phyloP scores from a whole-genome alignment of 2,888 invertebrate genomes.

The Euplagia quadripunctaria region DNA sequence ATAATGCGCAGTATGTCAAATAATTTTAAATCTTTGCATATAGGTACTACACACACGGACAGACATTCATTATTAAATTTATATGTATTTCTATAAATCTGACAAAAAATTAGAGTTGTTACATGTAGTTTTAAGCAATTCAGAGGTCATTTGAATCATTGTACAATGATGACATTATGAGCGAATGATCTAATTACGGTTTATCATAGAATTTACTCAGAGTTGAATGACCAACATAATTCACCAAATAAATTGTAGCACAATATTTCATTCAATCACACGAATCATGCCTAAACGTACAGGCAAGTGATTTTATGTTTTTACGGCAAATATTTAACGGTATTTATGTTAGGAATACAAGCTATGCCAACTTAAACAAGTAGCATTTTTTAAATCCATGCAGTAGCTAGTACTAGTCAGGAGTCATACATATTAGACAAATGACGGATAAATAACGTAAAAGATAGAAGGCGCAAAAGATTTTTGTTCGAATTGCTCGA shows the following conservation, averaged over 20 bases:
- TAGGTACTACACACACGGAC: neutral
- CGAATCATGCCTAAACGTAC: neutral
- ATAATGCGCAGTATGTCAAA: neutral
- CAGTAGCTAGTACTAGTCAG: neutral
- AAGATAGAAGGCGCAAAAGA: neutral
- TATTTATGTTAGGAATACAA: too few relatives aligned
- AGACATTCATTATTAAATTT: neutral
- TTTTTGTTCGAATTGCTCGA: neutral
- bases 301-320: conserved; percentile 21
- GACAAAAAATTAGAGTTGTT: conserved; percentile 18
- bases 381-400: neutral
- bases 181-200: conserved; percentile 54
- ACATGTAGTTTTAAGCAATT: conserved; percentile 35
- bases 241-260: conserved; percentile 38
- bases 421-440: neutral
- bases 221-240: conserved; percentile 57
- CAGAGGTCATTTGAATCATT: conserved; percentile 40
- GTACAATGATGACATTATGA: conserved; percentile 46
- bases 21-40: conserved; percentile 19
- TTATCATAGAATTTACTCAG: conserved; percentile 48
- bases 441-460: neutral
- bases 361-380: neutral
- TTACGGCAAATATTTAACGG: conserved; percentile 22
- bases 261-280: conserved; percentile 11
- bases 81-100: conserved; percentile 23